Evolutionary conservation across 2,113 vertebrate species (phyloP), one percentile per base, ranked within the genome.

Genomic region (Neolamprologus falcicula): DNA sequence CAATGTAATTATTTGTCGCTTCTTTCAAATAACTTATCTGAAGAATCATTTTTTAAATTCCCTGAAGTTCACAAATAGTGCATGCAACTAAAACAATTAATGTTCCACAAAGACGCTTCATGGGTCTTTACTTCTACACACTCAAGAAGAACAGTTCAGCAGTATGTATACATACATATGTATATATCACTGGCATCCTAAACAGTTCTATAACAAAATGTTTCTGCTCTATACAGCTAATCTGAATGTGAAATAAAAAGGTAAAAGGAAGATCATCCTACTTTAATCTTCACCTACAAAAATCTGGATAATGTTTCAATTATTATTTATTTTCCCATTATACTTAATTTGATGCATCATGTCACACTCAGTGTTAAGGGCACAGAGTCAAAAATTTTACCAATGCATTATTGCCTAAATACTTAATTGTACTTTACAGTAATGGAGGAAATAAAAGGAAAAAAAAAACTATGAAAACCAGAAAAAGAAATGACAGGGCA

Each of bases 1-100:
- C 57, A 42, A 14, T 9, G 61, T 47, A 26, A 33, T 52, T n/a
- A 45, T 37, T 85, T 80, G 80, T 54, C 42, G 7, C 73, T 10
- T 35, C 26, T 78, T 68, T 33, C 5, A 11, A 76, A 85, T 55
- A 28, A 53, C 47, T 57, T 50, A 89, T 31, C 16, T 11, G 84
- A 61, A 83, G 7, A 57, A 53, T 59, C 2, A 6, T 83, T 63
- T 73, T 76, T 47, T 68, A 71, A 61, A 73, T 83, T 93, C 90
- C 90, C 92, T 92, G 85, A 93, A 89, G 37, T 83, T 87, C 50
- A 87, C 42, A 91, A 63, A 63, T 78, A 81, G 16, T 83, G 76
- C 89, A 94, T 93, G 92, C 92, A 94, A 90, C 52, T 71, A 13
- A 92, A 78, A 88, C 28, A 71, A 42, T 7, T 55, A 26, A 55